Evolutionary conservation across 2,113 vertebrate genomes (phyloP).

Genomic region (Paratilapia polleni): DNA sequence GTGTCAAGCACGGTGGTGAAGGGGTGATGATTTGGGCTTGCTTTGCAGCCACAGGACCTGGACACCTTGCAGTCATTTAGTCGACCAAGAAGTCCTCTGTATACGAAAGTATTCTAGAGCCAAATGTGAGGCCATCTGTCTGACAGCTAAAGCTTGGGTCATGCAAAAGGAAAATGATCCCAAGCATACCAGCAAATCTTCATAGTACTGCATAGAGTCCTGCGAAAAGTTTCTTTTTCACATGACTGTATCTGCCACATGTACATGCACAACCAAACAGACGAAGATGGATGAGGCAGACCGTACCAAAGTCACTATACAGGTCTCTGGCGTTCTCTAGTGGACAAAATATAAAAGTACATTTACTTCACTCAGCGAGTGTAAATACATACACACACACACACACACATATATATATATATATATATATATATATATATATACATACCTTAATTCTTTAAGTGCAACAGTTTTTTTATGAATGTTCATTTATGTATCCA

Average conservation of each 20-base stretch:
- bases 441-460: too few species aligned
- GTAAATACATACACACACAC: neutral
- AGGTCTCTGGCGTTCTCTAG: constrained; percentile 32
- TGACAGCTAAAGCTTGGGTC: neutral
- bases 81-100: neutral
- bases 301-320: neutral
- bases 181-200: neutral
- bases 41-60: neutral
- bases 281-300: neutral
- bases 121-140: neutral
- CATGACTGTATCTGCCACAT: neutral
- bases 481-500: neutral
- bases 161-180: neutral
- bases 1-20: neutral
- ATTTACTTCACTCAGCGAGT: neutral
- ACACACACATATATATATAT: neutral
- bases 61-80: neutral
- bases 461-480: neutral
- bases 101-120: neutral
- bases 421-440: too few species aligned
- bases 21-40: neutral
- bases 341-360: constrained; percentile 45
- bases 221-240: neutral
- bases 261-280: neutral
- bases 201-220: neutral